Evolutionary conservation across 2,888 invertebrate species (phyloP), one percentile per base, ranked within the genome.

Genomic region (Rotaria macrura): DNA sequence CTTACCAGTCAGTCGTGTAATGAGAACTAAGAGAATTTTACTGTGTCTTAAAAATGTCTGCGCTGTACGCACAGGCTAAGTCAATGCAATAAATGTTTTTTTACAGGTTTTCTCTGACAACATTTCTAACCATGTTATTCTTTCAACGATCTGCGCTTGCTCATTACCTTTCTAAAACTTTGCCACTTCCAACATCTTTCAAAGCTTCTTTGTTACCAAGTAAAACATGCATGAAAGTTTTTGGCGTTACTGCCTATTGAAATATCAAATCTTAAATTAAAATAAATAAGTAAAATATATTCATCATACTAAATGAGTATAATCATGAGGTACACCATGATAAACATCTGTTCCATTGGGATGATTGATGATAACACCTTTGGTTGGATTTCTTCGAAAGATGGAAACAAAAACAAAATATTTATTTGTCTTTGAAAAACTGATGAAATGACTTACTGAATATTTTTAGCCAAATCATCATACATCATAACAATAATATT

Each of bases 401-500:
- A n/a, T n/a, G 84, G 47, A 85, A 84, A 17, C 49, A 14, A 86
- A 87, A 84, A 84, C 34, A 29, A 55, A 55, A n/a, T 23, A n/a
- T 10, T n/a, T 25, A 9, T n/a, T 2, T n/a, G n/a, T n/a, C n/a
- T n/a, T 10, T 2, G 2, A 34, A 34, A 29, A 34, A 65, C 0
- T 12, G 5, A 17, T 34, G 12, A 3, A 6, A 34, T 20, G 0
- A 34, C 65, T 43, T 89, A 92, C 92, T 90, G 88, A 85, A 86
- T 54, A 88, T 91, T 92, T 87, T 92, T 65, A 2, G 93, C 93
- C 85, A 93, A 92, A 88, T 93, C 93, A 89, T 93, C 93, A 88
- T 91, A 92, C 93, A 93, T 93, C 92, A 93, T 92, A 2, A 92
- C 92, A 86, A 93, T 90, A 85, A 93, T 93, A 85, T 92, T 90